Evolutionary conservation across 2,797 vertebrate genomes (phyloP), one percentile per base, ranked within the genome.

Genomic region (Delichon dasypus): DNA sequence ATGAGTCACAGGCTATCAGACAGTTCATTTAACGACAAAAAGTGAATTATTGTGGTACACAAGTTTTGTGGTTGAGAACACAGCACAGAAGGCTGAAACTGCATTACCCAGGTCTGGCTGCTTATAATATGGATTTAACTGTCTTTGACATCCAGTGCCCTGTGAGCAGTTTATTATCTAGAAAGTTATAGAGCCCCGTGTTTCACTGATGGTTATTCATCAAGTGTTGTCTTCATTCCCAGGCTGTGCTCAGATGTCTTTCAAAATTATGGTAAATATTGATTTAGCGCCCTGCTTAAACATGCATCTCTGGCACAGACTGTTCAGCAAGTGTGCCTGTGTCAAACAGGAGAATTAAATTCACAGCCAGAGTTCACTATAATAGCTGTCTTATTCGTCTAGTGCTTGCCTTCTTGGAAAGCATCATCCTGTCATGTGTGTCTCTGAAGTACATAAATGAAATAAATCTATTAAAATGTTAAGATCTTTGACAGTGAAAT

Each of bases 401-500:
- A 34, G 32, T 42, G 53, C 86, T 89, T 71, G 48, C 70, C 73
- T 94, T 83, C 95, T 95, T 84, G 81, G 64, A 94, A 95, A 94
- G 77, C 54, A 75, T 57, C 72, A 42, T 58, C 60, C 85, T 90
- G 87, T 84, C 87, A 77, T 62, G 30, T 74, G 85, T 90, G 60
- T 53, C 89, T 93, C 82, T 91, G 74, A 91, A 90, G 87, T n/a
- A 78, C 36, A 74, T 74, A 84, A 96, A 93, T 66, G 71, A 91
- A 95, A 94, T 90, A 93, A 90, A 95, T 90, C 73, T 89, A 87
- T 96, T 95, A 90, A 95, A 94, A 95, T 54, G 51, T 81, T 86
- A 81, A 88, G 77, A 50, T 79, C 74, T 88, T 79, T 93, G 85
- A 76, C 85, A 86, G 64, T 23, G 23, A 94, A 82, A 82, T 82